Conservation (phyloP, 2,113 vertebrate species). For the Equus quagga region DNA sequence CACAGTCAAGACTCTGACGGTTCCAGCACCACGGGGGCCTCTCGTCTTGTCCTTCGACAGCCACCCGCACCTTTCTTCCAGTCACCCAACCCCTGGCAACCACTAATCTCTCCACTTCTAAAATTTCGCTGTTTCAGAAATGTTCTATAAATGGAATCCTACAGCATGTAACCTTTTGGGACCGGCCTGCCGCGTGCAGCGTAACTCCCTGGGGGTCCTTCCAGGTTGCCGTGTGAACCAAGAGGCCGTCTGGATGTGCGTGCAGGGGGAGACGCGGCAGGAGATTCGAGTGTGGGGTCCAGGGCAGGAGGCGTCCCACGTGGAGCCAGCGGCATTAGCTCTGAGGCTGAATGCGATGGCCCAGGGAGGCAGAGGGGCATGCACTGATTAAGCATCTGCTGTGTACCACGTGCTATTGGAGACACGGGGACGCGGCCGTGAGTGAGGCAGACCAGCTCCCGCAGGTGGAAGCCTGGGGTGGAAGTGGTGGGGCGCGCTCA, state of each 20-base stretch:
- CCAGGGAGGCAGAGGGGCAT: background rate
- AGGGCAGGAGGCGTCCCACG: background rate
- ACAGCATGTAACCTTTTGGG: background rate
- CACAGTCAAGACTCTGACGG: no score
- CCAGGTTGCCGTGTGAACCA: background rate
- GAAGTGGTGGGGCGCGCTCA: accelerated
- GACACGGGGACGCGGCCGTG: accelerated
- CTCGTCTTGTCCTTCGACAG: accelerated
- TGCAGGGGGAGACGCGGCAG: background rate
- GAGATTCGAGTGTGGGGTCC: background rate
- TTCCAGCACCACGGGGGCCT: accelerated
- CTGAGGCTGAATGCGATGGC: accelerated
- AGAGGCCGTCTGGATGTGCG: accelerated
- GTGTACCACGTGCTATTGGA: no score
- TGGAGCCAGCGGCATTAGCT: background rate
- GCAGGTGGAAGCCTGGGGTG: accelerated
- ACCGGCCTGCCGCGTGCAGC: background rate
- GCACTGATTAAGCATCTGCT: background rate
- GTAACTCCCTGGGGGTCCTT: background rate
- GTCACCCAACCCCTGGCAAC: accelerated
- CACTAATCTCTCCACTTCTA: background rate
- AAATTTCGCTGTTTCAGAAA: background rate
- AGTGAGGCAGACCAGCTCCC: accelerated
- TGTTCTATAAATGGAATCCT: slow-evolving; percentile 39
- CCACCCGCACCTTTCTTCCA: no score